phyloP scores from a whole-genome alignment of 2,113 vertebrate genomes.

The Delphinus delphis region DNA sequence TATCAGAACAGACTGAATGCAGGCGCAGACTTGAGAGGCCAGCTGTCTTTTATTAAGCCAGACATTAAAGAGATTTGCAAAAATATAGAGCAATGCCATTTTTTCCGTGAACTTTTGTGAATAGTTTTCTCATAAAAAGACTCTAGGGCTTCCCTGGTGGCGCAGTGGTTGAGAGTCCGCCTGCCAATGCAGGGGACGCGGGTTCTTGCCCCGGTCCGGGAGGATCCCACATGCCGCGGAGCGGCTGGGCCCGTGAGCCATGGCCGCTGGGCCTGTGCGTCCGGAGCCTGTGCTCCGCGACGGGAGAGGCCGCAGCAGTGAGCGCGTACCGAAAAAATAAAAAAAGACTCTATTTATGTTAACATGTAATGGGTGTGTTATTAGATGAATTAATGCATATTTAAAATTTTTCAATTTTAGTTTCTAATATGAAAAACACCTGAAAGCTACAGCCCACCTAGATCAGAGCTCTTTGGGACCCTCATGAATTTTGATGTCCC shows the following conservation, averaged over 20 bases:
- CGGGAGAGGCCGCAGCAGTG: too few relatives aligned
- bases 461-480: background rate
- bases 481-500: rapidly evolving
- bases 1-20: background rate
- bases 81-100: background rate
- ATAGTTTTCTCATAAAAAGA: background rate
- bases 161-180: too few relatives aligned
- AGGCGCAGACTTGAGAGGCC: background rate
- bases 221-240: too few relatives aligned
- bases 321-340: too few relatives aligned
- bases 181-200: too few relatives aligned
- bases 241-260: too few relatives aligned
- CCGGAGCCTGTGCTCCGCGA: too few relatives aligned
- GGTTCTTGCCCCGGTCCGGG: too few relatives aligned
- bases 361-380: background rate
- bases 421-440: background rate
- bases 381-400: background rate
- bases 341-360: background rate
- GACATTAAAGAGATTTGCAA: background rate
- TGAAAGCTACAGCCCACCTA: background rate
- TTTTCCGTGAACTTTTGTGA: background rate
- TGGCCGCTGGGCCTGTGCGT: too few relatives aligned
- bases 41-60: background rate
- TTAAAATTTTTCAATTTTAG: background rate
- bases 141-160: too few relatives aligned